A percentile compares a stretch with the other conserved stretches of the same genome.
These are phyloP conservation scores for Ips typographus DNA, from an alignment of 1,140 invertebrate genomes.

Conservation along the genomic window DNA sequence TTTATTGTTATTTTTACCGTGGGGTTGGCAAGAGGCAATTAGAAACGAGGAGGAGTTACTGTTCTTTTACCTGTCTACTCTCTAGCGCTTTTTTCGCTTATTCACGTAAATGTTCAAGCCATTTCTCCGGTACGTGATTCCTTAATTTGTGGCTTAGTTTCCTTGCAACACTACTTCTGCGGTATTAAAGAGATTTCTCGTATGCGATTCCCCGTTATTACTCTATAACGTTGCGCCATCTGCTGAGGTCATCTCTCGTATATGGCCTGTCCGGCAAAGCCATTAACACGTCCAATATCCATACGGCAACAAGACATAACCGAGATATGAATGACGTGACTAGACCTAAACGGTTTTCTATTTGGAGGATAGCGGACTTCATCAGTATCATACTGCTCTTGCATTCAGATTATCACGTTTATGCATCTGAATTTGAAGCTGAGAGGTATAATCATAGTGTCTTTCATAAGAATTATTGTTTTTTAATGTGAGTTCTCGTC, in stretches of 20 bases:
- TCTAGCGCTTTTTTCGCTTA: too few species aligned
- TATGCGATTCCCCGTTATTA: slow-evolving; percentile 43
- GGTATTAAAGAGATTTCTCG: slow-evolving; percentile 8
- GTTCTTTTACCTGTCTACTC: background rate
- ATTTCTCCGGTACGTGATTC: background rate
- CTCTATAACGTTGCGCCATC: slow-evolving; percentile 49
- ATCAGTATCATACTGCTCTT: too few species aligned
- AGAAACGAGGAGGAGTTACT: slow-evolving; percentile 6
- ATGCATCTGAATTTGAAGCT: too few species aligned
- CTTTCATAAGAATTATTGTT: too few species aligned
- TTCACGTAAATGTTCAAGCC: too few species aligned
- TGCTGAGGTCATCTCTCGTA: slow-evolving; percentile 47
- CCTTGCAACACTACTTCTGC: background rate
- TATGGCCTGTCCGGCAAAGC: slow-evolving; percentile 50
- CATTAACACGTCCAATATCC: slow-evolving; percentile 54
- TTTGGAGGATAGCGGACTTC: background rate
- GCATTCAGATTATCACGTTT: too few species aligned
- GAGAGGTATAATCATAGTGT: too few species aligned
- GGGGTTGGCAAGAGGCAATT: slow-evolving; percentile 21
- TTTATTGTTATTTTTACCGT: slow-evolving; percentile 36
- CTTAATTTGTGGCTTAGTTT: slow-evolving; percentile 12
- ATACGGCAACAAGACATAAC: slow-evolving; percentile 49
- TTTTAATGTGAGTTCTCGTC: too few species aligned
- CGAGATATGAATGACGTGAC: slow-evolving; percentile 54
- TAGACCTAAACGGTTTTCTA: slow-evolving; percentile 29